Percentiles rank a stretch among this genome's conserved stretches.
phyloP scores from a whole-genome alignment of 2,888 invertebrate species.

The Capitulum mitella region DNA sequence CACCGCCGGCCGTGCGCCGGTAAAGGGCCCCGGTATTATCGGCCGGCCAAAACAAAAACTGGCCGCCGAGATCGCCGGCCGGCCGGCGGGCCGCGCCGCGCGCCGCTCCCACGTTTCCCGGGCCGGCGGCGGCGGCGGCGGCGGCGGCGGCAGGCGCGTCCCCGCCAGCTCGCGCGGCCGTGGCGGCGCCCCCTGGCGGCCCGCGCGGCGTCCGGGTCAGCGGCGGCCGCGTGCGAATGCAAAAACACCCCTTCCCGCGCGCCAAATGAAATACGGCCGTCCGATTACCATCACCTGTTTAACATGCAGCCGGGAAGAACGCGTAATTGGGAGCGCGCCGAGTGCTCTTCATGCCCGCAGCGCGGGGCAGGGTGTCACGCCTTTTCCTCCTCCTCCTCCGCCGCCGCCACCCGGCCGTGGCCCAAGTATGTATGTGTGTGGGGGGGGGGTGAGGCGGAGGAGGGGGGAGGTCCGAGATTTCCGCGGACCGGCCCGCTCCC shows the following conservation, averaged over 20 bases:
- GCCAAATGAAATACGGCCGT: not conserved
- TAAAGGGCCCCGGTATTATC: not conserved
- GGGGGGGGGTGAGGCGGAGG: not conserved
- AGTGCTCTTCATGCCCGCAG: not conserved
- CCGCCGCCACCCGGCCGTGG: too few relatives aligned
- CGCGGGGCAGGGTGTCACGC: not conserved
- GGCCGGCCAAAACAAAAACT: not conserved
- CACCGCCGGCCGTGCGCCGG: not conserved
- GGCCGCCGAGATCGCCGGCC: not conserved
- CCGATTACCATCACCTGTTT: not conserved
- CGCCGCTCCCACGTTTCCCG: too few relatives aligned
- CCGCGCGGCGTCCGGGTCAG: not conserved
- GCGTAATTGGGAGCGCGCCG: constrained; percentile 6
- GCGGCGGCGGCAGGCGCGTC: not conserved
- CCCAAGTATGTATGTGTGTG: too few relatives aligned
- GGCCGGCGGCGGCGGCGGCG: not conserved
- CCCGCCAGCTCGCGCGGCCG: not conserved
- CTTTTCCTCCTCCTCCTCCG: not conserved
- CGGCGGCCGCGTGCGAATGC: not conserved
- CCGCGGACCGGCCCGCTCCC: too few relatives aligned
- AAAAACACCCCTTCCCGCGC: not conserved
- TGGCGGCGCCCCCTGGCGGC: not conserved
- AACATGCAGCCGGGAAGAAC: not conserved
- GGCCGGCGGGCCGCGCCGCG: not conserved
- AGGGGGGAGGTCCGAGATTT: not conserved